These are phyloP conservation scores for Toxotes jaculatrix DNA, from an alignment of 2,113 vertebrate species.

Conservation along the genomic window DNA sequence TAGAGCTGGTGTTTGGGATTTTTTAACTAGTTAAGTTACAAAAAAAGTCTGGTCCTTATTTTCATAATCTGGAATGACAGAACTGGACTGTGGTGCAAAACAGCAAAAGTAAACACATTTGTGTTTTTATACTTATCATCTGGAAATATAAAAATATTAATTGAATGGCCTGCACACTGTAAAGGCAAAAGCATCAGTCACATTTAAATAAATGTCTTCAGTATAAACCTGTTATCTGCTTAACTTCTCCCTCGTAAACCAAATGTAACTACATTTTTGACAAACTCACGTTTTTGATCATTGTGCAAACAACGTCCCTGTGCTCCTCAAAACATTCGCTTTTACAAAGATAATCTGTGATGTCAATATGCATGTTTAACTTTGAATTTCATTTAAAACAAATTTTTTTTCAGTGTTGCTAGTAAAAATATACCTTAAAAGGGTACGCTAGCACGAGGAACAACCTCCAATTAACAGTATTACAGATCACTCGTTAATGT, in stretches of 20 bases:
- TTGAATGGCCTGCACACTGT: background rate
- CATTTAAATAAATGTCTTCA: slow-evolving; percentile 21
- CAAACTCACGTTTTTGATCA: background rate
- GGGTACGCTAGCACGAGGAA: background rate
- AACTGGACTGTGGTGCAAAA: background rate
- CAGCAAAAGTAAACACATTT: background rate
- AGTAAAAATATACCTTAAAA: slow-evolving; percentile 1
- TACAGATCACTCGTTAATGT: background rate
- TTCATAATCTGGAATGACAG: slow-evolving; percentile 14
- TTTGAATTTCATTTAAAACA: background rate
- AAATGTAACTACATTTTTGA: slow-evolving; percentile 16
- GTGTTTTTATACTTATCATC: slow-evolving; percentile 2
- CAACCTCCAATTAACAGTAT: background rate
- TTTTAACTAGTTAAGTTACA: background rate
- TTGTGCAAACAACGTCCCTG: slow-evolving; percentile 23
- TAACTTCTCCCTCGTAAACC: background rate
- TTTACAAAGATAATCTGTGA: background rate
- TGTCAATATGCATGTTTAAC: background rate
- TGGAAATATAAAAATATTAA: background rate
- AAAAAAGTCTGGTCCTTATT: background rate
- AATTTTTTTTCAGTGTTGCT: background rate
- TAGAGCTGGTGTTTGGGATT: background rate
- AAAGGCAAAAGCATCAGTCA: slow-evolving; percentile 17
- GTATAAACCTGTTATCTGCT: background rate
- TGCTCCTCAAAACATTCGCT: background rate